Evolutionary conservation across 2,888 invertebrate species (phyloP), one percentile per base, ranked within the genome.

Genomic region (Euplagia quadripunctaria): DNA sequence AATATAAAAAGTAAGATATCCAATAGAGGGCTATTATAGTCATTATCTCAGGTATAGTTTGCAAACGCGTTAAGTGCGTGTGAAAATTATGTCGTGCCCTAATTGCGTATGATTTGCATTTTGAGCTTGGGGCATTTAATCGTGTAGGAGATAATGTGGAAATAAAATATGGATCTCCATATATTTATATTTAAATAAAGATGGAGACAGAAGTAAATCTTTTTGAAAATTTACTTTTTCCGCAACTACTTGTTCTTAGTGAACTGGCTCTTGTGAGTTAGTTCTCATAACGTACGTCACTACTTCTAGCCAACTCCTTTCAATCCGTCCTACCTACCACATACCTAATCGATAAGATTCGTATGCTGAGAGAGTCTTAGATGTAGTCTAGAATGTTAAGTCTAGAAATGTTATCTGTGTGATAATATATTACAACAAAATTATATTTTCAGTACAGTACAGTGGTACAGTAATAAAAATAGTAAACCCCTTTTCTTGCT

Each of bases 31-130:
- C n/a, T 11, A 51, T 61, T 73, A 70, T 20, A 70, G 63, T 66
- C 61, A 64, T 70, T 70, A 70, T 70, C 67, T 63, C 51, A 71
- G 52, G 63, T 67, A 73, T 68, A 63, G 52, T 70, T 70, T 67
- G 64, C 70, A 64, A 69, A 64, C 64, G 31, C 55, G 63, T 51
- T 74, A 68, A 70, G 70, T 64, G 74, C 74, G 74, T 74, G 74
- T 64, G 70, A 74, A 67, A 66, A 70, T 66, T 67, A 55, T 55
- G 70, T 67, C 17, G 58, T 70, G 52, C 67, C 41, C 52, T 70
- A 46, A 68, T 64, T 65, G 64, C 65, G 63, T 61, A 69, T 65
- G n/a, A 66, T 52, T 68, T 68, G 68, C 42, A 52, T 52, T 42
- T 68, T n/a, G 42, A 52, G 42, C 55, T 68, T 42, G 68, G 52